Conservation (phyloP, 2,888 invertebrate genomes). For the Lochmaea capreae region DNA sequence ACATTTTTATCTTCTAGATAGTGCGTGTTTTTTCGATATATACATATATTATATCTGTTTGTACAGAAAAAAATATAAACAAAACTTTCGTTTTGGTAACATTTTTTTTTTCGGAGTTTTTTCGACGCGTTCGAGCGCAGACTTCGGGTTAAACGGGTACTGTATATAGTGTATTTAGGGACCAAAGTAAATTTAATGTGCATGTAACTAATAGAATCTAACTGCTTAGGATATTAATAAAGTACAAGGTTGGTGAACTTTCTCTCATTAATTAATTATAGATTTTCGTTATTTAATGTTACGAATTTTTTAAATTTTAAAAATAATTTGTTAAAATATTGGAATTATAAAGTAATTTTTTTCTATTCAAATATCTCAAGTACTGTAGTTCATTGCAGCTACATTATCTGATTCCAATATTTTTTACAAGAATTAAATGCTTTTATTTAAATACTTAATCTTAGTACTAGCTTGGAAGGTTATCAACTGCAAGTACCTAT, state of each 20-base stretch:
- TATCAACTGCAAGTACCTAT: too few species aligned
- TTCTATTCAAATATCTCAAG: too few species aligned
- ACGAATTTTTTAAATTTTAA: too few species aligned
- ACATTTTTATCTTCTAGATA: slow-evolving; percentile 36
- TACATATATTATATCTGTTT: slow-evolving; percentile 18
- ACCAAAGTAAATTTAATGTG: slow-evolving; percentile 56
- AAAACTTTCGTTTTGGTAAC: slow-evolving; percentile 25
- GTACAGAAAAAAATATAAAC: slow-evolving; percentile 25
- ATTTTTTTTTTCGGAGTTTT: slow-evolving; percentile 31
- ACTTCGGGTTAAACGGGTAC: slow-evolving; percentile 65
- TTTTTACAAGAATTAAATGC: too few species aligned
- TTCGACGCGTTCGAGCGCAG: slow-evolving; percentile 33
- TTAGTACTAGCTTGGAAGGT: too few species aligned
- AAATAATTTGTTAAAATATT: too few species aligned
- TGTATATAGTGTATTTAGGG: slow-evolving; percentile 65
- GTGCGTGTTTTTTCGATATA: slow-evolving; percentile 34
- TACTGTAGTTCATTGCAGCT: too few species aligned
- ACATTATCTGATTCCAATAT: too few species aligned
- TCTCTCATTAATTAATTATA: not conserved
- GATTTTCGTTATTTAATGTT: not conserved
- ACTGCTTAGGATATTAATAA: slow-evolving; percentile 31
- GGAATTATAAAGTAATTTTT: too few species aligned
- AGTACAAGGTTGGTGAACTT: slow-evolving; percentile 22
- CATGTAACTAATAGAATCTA: slow-evolving; percentile 26
- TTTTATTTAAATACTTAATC: too few species aligned